Percentiles rank a stretch among this genome's conserved stretches.
phyloP scores from a whole-genome alignment of 2,797 vertebrate species.

The Hyperoplus immaculatus region DNA sequence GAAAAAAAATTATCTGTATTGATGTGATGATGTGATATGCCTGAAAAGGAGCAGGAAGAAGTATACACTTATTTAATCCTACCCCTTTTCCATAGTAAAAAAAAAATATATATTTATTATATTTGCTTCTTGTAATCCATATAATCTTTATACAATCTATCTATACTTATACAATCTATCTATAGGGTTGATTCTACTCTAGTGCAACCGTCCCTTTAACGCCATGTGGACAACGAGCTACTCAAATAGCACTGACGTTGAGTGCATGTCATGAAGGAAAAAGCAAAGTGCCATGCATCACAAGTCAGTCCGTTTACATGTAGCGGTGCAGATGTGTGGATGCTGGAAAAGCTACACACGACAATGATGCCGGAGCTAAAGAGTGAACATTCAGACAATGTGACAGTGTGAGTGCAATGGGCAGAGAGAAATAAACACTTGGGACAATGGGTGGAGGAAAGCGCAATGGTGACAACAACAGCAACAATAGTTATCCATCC shows the following conservation, averaged over 20 bases:
- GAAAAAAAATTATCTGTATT: too few species aligned
- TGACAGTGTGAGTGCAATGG: conserved; percentile 61
- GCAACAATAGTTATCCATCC: conserved; percentile 29
- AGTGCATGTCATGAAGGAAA: conserved; percentile 66
- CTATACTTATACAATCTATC: background rate
- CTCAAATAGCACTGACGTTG: conserved; percentile 28
- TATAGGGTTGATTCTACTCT: background rate
- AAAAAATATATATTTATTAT: too few species aligned
- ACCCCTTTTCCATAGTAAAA: too few species aligned
- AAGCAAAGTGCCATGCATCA: conserved; percentile 80
- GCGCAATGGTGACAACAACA: conserved; percentile 63
- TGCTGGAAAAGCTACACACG: conserved; percentile 49
- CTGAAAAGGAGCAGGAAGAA: too few species aligned
- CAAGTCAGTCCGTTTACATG: conserved; percentile 63
- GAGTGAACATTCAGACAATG: conserved; percentile 58
- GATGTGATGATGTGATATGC: too few species aligned
- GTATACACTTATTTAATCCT: too few species aligned
- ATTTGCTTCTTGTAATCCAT: too few species aligned
- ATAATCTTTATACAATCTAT: too few species aligned
- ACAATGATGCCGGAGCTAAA: conserved; percentile 56
- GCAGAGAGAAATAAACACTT: conserved; percentile 65
- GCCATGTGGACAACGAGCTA: conserved; percentile 35
- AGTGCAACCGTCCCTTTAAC: conserved; percentile 75
- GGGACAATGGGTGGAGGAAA: conserved; percentile 65
- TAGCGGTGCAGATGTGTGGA: conserved; percentile 57